Evolutionary conservation across 2,797 vertebrate species (phyloP).

Genomic region (Anguilla pacifica): DNA sequence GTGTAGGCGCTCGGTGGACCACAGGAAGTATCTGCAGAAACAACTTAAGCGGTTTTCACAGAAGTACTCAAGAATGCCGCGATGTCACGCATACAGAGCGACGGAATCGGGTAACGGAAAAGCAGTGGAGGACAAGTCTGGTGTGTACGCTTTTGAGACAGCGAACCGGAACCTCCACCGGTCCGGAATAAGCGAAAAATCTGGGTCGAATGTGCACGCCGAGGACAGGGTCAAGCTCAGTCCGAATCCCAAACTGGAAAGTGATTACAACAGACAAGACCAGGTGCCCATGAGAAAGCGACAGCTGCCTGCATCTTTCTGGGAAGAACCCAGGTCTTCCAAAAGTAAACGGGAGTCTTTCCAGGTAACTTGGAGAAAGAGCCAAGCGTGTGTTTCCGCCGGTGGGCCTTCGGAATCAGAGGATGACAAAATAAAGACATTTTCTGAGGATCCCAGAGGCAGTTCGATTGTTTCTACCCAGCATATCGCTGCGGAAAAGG

Average conservation of each 20-base stretch:
- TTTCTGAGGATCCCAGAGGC: slow-evolving; percentile 58
- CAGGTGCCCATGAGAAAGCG: slow-evolving; percentile 97
- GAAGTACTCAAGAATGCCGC: slow-evolving; percentile 85
- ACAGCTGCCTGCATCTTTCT: slow-evolving; percentile 95
- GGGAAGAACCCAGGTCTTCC: slow-evolving; percentile 89
- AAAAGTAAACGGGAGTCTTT: slow-evolving; percentile 59
- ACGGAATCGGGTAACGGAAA: slow-evolving; percentile 66
- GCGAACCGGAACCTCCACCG: slow-evolving; percentile 43
- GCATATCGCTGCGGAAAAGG: slow-evolving; percentile 66
- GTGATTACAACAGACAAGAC: slow-evolving; percentile 60
- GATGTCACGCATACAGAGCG: slow-evolving; percentile 78
- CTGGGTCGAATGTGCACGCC: slow-evolving; percentile 37
- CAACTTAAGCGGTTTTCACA: slow-evolving; percentile 97
- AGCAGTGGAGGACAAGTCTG: slow-evolving; percentile 59
- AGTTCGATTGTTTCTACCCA: slow-evolving; percentile 48
- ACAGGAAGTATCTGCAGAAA: slow-evolving; percentile 97
- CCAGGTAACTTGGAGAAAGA: slow-evolving; percentile 62
- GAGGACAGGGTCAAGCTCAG: slow-evolving; percentile 46
- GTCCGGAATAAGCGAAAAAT: slow-evolving; percentile 59
- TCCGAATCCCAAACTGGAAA: slow-evolving; percentile 58
- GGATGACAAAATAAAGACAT: slow-evolving; percentile 58
- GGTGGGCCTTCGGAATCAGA: slow-evolving; percentile 33
- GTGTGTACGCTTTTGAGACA: slow-evolving; percentile 43
- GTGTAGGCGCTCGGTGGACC: slow-evolving; percentile 94
- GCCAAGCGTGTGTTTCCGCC: slow-evolving; percentile 44